These are phyloP conservation scores for Melipona quadrifasciata DNA, from an alignment of 1,140 invertebrate genomes.

Conservation along the genomic window DNA sequence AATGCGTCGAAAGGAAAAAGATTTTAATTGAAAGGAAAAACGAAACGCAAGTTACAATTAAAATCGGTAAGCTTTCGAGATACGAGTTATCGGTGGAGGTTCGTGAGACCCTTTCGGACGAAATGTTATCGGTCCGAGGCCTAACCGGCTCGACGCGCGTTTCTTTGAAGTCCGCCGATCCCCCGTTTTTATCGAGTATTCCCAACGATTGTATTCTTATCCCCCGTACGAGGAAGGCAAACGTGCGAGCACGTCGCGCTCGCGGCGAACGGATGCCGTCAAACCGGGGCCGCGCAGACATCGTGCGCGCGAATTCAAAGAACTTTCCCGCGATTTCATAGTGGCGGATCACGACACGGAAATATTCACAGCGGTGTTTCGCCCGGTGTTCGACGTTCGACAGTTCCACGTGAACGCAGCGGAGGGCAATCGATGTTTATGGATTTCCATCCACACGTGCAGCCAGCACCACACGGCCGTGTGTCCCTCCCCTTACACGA, in stretches of 20 bases:
- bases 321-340: constrained; percentile 28
- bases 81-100: neutral
- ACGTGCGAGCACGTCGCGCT: neutral
- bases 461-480: constrained; percentile 32
- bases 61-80: neutral
- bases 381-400: constrained; percentile 40
- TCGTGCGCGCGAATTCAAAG: constrained; percentile 14
- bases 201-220: neutral
- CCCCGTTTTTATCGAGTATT: neutral
- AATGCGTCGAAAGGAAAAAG: neutral
- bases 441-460: constrained; percentile 73
- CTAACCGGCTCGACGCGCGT: neutral
- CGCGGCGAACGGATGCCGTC: neutral
- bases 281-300: neutral
- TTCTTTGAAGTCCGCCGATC: neutral
- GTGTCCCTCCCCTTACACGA: constrained; percentile 54
- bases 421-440: constrained; percentile 77
- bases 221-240: neutral
- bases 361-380: constrained; percentile 40
- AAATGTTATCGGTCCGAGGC: neutral
- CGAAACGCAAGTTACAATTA: neutral
- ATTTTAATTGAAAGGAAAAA: neutral
- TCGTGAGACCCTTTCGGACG: neutral
- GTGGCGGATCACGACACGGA: constrained; percentile 29
- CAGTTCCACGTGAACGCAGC: constrained; percentile 38